Evolutionary conservation across 2,888 invertebrate species (phyloP), one percentile per base, ranked within the genome.

Genomic region (Diadegma fenestrale): DNA sequence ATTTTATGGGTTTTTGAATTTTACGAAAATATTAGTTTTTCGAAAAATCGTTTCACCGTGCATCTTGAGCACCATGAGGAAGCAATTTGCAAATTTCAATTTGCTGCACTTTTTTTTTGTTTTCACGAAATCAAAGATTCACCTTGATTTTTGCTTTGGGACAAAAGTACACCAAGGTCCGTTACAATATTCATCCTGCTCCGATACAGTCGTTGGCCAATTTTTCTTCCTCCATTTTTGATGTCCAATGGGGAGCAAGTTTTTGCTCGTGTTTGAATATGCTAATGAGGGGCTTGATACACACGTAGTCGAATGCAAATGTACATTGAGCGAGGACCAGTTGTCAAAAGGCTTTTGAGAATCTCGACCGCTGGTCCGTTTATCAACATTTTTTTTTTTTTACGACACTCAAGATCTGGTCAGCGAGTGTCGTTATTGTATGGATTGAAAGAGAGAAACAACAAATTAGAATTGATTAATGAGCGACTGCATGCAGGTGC

Each of bases 91-190:
- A n/a, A n/a, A n/a, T n/a, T n/a, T n/a, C n/a, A n/a, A n/a, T n/a
- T n/a, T n/a, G n/a, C n/a, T n/a, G n/a, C n/a, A n/a, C n/a, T n/a
- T n/a, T n/a, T n/a, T n/a, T n/a, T n/a, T n/a, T n/a, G n/a, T 66
- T 43, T 48, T 45, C 63, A 48, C 37, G 43, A 61, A 84, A 78
- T 81, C 66, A 51, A 76, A 71, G 48, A 81, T 85, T 81, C 14
- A 26, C 4, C 5, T 58, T 26, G 14, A 26, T 58, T 54, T 54
- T 58, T 85, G 69, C 73, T 81, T 85, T 81, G 85, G 73, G 37
- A 79, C 64, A 45, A 75, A 78, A 73, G 78, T 81, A 75, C 69
- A 82, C 69, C 78, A 85, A 85, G 81, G 81, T 75, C 75, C 69
- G 78, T 71, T 19, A 76, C 78, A 48, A 63, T 69, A 84, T 72